These are phyloP conservation scores for Amphiprion ocellaris DNA, from an alignment of 2,113 vertebrate genomes.

Conservation along the genomic window DNA sequence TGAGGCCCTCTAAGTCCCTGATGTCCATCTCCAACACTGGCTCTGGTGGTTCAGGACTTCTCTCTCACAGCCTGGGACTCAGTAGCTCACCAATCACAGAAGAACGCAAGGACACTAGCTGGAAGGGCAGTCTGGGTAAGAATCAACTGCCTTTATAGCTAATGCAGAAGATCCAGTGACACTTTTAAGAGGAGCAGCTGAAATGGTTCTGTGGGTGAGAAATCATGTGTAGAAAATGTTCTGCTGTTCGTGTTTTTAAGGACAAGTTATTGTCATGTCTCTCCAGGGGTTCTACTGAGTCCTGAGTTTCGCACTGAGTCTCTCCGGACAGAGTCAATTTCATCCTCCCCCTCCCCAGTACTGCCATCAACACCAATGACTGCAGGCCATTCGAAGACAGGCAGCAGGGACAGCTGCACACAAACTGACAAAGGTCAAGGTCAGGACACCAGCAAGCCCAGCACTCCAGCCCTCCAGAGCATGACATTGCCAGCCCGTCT, in stretches of 20 bases:
- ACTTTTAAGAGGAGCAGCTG: neutral
- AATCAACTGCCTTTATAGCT: neutral
- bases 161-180: neutral
- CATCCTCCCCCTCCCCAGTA: slow-evolving; percentile 94
- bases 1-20: slow-evolving; percentile 97
- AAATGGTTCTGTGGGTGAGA: neutral
- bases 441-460: slow-evolving; percentile 86
- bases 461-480: slow-evolving; percentile 80
- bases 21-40: slow-evolving; percentile 95
- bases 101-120: slow-evolving; percentile 94
- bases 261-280: neutral
- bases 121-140: slow-evolving; percentile 98
- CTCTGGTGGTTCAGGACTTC: slow-evolving; percentile 87
- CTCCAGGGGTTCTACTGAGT: slow-evolving; percentile 91
- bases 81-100: slow-evolving; percentile 94
- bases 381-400: slow-evolving; percentile 93
- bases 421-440: slow-evolving; percentile 90
- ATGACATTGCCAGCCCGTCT: slow-evolving; percentile 77
- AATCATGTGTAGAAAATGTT: neutral
- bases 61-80: slow-evolving; percentile 91
- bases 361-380: slow-evolving; percentile 91
- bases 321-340: slow-evolving; percentile 89
- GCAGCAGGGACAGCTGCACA: slow-evolving; percentile 96
- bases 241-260: neutral
- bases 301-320: slow-evolving; percentile 93